These are phyloP conservation scores for Spea multiplicata DNA, from an alignment of 2,113 vertebrate genomes.

Conservation along the genomic window DNA sequence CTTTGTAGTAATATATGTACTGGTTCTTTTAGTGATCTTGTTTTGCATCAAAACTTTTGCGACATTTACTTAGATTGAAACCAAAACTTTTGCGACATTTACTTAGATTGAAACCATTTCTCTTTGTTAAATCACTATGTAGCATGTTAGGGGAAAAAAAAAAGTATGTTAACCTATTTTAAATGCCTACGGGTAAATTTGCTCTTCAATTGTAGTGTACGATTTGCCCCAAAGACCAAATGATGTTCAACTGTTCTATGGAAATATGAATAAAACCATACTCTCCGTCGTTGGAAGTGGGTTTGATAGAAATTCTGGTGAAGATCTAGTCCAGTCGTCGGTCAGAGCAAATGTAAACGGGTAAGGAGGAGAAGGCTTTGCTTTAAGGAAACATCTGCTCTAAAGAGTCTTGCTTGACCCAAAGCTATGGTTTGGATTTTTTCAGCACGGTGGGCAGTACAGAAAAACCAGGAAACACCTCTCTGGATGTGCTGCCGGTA, in stretches of 20 bases:
- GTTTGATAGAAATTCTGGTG: slow-evolving; percentile 42
- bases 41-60: no score
- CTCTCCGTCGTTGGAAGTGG: slow-evolving; percentile 74
- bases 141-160: no score
- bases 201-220: slow-evolving; percentile 62
- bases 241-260: slow-evolving; percentile 83
- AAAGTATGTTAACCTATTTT: no score
- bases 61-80: no score
- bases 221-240: slow-evolving; percentile 79
- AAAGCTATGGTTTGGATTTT: neutral
- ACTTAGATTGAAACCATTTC: no score
- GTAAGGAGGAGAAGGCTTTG: slow-evolving; percentile 58
- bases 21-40: no score
- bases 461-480: slow-evolving; percentile 65
- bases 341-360: slow-evolving; percentile 56
- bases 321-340: slow-evolving; percentile 54
- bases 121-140: no score
- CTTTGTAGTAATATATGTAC: no score
- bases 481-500: slow-evolving; percentile 90
- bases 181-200: neutral
- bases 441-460: slow-evolving; percentile 61
- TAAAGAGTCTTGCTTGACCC: no score
- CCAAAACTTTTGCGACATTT: no score
- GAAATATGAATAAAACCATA: slow-evolving; percentile 77
- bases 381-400: no score